Percentiles rank a stretch among this genome's conserved stretches.
These are phyloP conservation scores for Phaethon lepturus DNA, from an alignment of 2,113 vertebrate species.

Conservation along the genomic window DNA sequence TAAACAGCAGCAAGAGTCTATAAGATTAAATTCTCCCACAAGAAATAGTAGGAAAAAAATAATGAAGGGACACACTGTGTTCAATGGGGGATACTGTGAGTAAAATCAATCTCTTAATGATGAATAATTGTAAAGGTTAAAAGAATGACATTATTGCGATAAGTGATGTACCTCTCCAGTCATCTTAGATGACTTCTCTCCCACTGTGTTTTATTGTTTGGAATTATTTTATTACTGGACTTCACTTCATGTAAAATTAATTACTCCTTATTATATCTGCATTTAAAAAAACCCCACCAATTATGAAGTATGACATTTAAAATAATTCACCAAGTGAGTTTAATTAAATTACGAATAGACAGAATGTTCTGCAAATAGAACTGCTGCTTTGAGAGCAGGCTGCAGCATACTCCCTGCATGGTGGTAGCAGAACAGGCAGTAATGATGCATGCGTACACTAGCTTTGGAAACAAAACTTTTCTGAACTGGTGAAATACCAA, in stretches of 20 bases:
- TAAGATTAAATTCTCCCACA: background rate
- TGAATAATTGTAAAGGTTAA: background rate
- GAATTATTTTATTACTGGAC: background rate
- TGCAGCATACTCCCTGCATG: background rate
- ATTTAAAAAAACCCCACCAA: background rate
- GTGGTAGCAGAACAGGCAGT: background rate
- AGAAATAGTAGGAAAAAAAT: background rate
- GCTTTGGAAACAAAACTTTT: background rate
- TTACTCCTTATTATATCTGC: slow-evolving; percentile 23
- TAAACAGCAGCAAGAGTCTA: background rate
- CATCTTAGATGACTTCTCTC: background rate
- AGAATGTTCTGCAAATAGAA: slow-evolving; percentile 21
- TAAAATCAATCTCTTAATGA: background rate
- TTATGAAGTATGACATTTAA: slow-evolving; percentile 43
- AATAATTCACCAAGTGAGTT: background rate
- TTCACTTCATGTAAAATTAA: background rate
- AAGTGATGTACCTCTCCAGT: background rate
- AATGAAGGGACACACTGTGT: background rate
- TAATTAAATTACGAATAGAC: slow-evolving; percentile 30
- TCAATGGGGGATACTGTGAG: background rate
- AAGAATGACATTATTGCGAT: background rate
- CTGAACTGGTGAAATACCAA: background rate
- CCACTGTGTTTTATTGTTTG: background rate
- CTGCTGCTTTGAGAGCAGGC: background rate
- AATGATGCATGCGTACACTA: background rate